These are phyloP conservation scores for Rhyacophila brunnea DNA, from an alignment of 1,140 invertebrate species.

Conservation along the genomic window DNA sequence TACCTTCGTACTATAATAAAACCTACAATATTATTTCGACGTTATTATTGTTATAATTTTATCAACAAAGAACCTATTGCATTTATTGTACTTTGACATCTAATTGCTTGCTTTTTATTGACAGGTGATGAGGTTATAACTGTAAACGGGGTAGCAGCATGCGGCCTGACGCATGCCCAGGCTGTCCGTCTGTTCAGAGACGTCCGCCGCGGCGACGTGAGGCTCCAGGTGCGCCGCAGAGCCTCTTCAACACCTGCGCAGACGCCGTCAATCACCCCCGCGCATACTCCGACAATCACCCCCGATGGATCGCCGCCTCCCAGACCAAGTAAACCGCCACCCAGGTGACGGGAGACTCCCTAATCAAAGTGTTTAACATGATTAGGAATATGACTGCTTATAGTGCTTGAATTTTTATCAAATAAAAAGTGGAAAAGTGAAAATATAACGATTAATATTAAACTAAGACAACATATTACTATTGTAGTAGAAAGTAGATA, in stretches of 20 bases:
- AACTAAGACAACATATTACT: too few relatives aligned
- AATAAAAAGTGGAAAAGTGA: too few relatives aligned
- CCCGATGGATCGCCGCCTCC: conserved; percentile 38
- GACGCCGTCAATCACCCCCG: conserved; percentile 40
- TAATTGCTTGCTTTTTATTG: conserved; percentile 37
- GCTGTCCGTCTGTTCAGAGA: conserved; percentile 77
- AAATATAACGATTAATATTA: too few relatives aligned
- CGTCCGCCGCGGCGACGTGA: conserved; percentile 70
- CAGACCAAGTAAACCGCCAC: conserved; percentile 43
- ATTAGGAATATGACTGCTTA: too few relatives aligned
- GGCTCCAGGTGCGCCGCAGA: conserved; percentile 65
- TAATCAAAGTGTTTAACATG: too few relatives aligned
- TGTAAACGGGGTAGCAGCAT: conserved; percentile 69
- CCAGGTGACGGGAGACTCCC: conserved; percentile 9
- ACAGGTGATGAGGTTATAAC: conserved; percentile 78
- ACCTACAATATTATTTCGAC: too few relatives aligned
- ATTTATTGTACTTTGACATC: neutral
- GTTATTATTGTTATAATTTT: too few relatives aligned
- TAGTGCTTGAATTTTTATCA: too few relatives aligned
- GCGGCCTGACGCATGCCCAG: conserved; percentile 73
- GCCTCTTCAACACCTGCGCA: conserved; percentile 50
- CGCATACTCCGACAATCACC: conserved; percentile 43
- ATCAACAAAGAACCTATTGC: neutral
- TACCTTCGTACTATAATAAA: too few relatives aligned
- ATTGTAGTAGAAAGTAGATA: too few relatives aligned